These are phyloP conservation scores for Xiphophorus hellerii DNA, from an alignment of 2,113 vertebrate species.

Conservation along the genomic window DNA sequence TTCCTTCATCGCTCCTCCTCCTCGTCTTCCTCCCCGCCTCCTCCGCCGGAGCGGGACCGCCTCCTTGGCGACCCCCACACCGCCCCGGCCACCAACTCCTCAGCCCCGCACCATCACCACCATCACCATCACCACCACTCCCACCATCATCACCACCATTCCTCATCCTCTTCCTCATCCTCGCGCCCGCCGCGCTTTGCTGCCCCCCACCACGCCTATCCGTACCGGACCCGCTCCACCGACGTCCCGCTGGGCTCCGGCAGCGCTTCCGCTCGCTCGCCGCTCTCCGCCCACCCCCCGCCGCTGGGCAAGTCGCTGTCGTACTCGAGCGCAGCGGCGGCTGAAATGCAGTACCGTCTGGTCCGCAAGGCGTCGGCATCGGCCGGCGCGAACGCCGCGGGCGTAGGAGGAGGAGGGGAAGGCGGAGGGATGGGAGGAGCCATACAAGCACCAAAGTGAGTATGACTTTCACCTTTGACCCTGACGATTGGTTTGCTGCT, in stretches of 20 bases:
- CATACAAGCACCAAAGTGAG: slow-evolving; percentile 81
- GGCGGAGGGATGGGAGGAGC: slow-evolving; percentile 54
- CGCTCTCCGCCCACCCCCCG: slow-evolving; percentile 74
- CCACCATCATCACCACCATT: slow-evolving; percentile 42
- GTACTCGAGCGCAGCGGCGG: slow-evolving; percentile 86
- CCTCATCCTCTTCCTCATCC: slow-evolving; percentile 64
- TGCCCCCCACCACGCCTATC: slow-evolving; percentile 66
- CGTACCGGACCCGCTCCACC: slow-evolving; percentile 85
- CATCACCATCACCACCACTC: slow-evolving; percentile 78
- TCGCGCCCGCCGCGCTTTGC: slow-evolving; percentile 63
- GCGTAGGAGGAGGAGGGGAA: slow-evolving; percentile 55
- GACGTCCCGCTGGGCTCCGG: slow-evolving; percentile 75
- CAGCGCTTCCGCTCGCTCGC: slow-evolving; percentile 55
- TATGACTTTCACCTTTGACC: slow-evolving; percentile 59
- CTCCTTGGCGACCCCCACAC: slow-evolving; percentile 60
- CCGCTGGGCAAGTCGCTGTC: slow-evolving; percentile 90
- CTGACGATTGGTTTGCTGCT: slow-evolving; percentile 53
- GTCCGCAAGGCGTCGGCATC: slow-evolving; percentile 80
- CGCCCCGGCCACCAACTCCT: slow-evolving; percentile 12
- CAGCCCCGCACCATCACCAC: slow-evolving; percentile 68
- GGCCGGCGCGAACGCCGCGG: slow-evolving; percentile 68
- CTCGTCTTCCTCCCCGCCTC: slow-evolving; percentile 70
- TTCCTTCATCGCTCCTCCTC: slow-evolving; percentile 79
- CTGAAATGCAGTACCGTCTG: slow-evolving; percentile 84
- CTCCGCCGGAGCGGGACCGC: slow-evolving; percentile 69